phyloP scores from a whole-genome alignment of 2,113 vertebrate species.

The Cheilinus undulatus region DNA sequence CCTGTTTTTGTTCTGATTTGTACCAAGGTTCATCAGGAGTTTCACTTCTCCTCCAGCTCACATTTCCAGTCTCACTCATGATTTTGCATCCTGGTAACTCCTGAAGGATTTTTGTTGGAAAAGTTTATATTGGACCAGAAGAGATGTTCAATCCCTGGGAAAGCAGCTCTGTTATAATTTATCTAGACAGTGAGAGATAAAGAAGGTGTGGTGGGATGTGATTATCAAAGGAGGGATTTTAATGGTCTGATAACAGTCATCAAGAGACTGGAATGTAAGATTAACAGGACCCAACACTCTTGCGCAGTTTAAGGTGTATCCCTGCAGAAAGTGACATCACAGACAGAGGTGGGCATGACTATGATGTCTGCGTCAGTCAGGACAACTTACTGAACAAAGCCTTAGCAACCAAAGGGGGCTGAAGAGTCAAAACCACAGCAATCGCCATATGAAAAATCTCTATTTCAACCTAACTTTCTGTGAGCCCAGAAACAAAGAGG shows the following conservation, averaged over 20 bases:
- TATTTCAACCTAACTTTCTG: no score
- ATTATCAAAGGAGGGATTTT: not conserved
- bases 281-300: not conserved
- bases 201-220: not conserved
- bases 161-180: not conserved
- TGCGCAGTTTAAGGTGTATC: not conserved
- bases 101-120: no score
- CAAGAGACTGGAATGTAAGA: not conserved
- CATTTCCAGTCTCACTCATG: not conserved
- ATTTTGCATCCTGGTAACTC: not conserved
- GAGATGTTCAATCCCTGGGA: not conserved
- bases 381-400: no score
- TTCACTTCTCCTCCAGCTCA: not conserved
- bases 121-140: not conserved
- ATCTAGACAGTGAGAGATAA: not conserved
- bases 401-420: no score
- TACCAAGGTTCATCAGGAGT: not conserved
- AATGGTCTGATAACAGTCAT: conserved; percentile 3
- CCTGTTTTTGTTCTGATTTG: conserved; percentile 10
- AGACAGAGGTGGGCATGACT: not conserved
- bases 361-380: not conserved
- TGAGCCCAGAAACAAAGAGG: no score
- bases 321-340: not conserved
- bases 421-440: no score
- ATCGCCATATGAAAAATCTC: no score